Evolutionary conservation across 2,888 invertebrate species (phyloP), one percentile per base, ranked within the genome.

Genomic region (Platycheirus albimanus): DNA sequence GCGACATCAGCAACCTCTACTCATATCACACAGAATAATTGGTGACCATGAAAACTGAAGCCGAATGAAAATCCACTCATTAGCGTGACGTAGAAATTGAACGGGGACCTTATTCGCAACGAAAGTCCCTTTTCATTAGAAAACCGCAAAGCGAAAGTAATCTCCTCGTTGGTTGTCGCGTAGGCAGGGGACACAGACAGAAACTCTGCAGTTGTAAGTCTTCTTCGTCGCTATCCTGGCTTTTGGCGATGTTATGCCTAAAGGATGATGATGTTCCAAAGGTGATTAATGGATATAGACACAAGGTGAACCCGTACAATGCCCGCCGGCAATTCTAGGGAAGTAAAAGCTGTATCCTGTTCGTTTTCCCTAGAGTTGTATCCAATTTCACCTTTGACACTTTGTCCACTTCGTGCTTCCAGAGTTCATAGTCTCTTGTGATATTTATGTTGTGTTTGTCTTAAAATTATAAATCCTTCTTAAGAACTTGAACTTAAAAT

Each of bases 371-470:
- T 11, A 3, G 33, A 51, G 75, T 66, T 41, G 66, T 75, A 47
- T 75, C 75, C 58, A 67, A 67, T 75, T 67, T 74, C 74, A 74
- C 66, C 51, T 75, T 51, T 75, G 75, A 75, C 75, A 75, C 58
- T 67, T 70, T 33, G 19, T n/a, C n/a, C n/a, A n/a, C n/a, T n/a
- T n/a, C n/a, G 30, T 30, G 30, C 30, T 30, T 30, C 5, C 8
- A 30, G 6, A 30, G 10, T 28, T 28, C 7, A 8, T 30, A n/a
- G 8, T 30, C 5, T 17, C 19, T 8, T 49, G 63, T n/a, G n/a
- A 13, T 67, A 20, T 10, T 19, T n/a, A 11, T 11, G 28, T 10
- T 13, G 19, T 43, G 24, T 30, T 19, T 51, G 24, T 66, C 33
- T 54, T 74, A 47, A 64, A 66, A 54, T 64, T 74, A 56, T 47